A percentile compares a stretch with the other conserved stretches of the same genome.
Evolutionary conservation across 2,888 invertebrate species (phyloP).

Genomic region (Halocaridina rubra): DNA sequence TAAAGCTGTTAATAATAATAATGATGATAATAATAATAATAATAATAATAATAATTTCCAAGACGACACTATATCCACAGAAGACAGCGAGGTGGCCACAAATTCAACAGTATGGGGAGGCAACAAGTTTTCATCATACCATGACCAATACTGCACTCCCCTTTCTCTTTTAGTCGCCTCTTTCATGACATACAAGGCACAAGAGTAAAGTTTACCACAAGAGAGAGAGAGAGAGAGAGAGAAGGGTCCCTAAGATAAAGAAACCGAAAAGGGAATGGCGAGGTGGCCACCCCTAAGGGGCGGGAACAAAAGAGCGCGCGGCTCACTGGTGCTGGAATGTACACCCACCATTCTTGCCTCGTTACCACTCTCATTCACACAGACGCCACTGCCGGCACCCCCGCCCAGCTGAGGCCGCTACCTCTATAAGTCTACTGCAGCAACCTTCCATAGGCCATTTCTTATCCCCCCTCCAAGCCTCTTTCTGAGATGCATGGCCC

Average conservation of each 20-base stretch:
- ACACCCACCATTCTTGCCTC: conserved; percentile 54
- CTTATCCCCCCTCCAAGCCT: not conserved
- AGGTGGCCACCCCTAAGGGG: not conserved
- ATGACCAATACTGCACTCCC: no score
- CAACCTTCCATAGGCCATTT: not conserved
- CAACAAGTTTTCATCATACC: no score
- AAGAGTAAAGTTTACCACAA: no score
- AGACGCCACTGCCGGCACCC: not conserved
- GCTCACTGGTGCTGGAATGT: conserved; percentile 28
- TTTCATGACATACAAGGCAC: no score
- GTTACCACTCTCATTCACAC: conserved; percentile 53
- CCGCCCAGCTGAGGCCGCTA: not conserved
- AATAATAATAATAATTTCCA: no score
- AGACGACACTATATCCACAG: no score
- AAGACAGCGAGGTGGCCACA: no score
- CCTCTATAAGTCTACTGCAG: not conserved
- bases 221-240: not conserved
- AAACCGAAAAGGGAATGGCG: not conserved
- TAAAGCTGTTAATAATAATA: no score
- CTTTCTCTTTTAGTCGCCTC: no score
- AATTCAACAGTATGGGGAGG: no score
- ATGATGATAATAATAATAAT: no score
- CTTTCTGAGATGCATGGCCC: not conserved
- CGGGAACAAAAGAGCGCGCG: not conserved
- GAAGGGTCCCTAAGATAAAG: not conserved